A percentile compares a stretch with the other conserved stretches of the same genome.
Evolutionary conservation across 1,140 invertebrate species (phyloP).

Genomic region (Thaumetopoea pityocampa): DNA sequence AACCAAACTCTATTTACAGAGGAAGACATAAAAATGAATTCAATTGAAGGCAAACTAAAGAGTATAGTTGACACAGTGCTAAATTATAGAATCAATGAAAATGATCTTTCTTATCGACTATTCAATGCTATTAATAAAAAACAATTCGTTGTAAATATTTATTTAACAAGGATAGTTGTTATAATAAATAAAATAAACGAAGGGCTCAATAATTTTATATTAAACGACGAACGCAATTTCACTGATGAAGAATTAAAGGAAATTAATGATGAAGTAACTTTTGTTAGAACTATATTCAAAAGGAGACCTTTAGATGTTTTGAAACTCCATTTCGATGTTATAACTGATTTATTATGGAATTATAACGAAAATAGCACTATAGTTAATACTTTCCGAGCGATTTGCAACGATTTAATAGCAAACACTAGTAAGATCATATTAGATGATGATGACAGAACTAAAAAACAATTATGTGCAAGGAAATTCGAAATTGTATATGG

Average conservation of each 20-base stretch:
- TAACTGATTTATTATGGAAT: constrained; percentile 51
- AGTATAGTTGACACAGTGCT: constrained; percentile 35
- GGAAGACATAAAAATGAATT: constrained; percentile 33
- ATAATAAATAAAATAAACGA: constrained; percentile 46
- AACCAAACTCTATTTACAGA: constrained; percentile 29
- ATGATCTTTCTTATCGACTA: constrained; percentile 32
- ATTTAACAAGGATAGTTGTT: constrained; percentile 58
- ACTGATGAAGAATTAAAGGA: constrained; percentile 33
- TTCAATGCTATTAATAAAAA: constrained; percentile 52
- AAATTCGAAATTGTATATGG: constrained; percentile 43
- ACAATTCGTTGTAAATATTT: constrained; percentile 41
- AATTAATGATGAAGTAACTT: constrained; percentile 31
- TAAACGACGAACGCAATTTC: constrained; percentile 21
- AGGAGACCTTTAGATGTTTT: constrained; percentile 51
- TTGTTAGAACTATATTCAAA: constrained; percentile 48
- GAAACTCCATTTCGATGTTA: constrained; percentile 54
- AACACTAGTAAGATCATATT: constrained; percentile 42
- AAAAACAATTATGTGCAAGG: constrained; percentile 44
- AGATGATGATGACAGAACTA: constrained; percentile 36
- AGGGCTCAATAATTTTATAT: constrained; percentile 31
- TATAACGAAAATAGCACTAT: constrained; percentile 41
- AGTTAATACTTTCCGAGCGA: constrained; percentile 28
- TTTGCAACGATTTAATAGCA: constrained; percentile 41
- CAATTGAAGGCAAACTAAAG: constrained; percentile 36
- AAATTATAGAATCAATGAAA: constrained; percentile 41